Base-by-base conservation (phyloP, 1,140 invertebrate genomes). In the Drosophila subpulchrella region DNA sequence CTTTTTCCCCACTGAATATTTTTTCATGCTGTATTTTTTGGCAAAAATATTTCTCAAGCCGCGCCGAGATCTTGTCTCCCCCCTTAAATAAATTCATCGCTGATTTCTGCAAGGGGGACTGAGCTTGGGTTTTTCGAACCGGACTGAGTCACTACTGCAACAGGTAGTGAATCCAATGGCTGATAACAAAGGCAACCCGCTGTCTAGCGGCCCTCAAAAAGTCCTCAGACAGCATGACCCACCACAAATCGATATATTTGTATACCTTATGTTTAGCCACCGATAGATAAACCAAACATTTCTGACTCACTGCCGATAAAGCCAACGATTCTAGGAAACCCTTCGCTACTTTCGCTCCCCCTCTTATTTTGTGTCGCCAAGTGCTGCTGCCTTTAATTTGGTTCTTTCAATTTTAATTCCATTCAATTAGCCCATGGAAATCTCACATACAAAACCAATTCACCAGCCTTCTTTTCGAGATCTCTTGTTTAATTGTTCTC, bases 341-440 rank as follows among this genome's bases (percentile, higher is more conserved):
- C 39, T 17, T 36, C 4, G 24, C 8, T n/a, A 24, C 27, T 27
- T 5, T 3, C 27, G 13, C 15, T 41, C 17, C 44, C 59, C 63
- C n/a, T 12, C 8, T 17, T 46, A 12, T 15, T 15, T 67, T 67
- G 15, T 68, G 65, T 57, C 51, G 34, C 65, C 51, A 65, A 75
- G 51, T 42, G 57, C 48, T 65, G 46, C 30, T 66, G 46, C 30
- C 44, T 57, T 75, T 51, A 65, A 57, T 57, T 75, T 75, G 53
- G 36, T 39, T 79, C 75, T 88, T 88, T 88, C 62, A 82, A 79
- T 88, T 86, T 86, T 83, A 78, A 86, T 88, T 86, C 65, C 62
- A 74, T 83, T 86, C 83, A 86, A 86, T 86, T 86, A 86, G 83
- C 55, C 68, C 67, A 78, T 74, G 77, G 75, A 85, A 85, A 85